Evolutionary conservation across 2,113 vertebrate genomes (phyloP), one percentile per base, ranked within the genome.

Genomic region (Isichthys henryi): DNA sequence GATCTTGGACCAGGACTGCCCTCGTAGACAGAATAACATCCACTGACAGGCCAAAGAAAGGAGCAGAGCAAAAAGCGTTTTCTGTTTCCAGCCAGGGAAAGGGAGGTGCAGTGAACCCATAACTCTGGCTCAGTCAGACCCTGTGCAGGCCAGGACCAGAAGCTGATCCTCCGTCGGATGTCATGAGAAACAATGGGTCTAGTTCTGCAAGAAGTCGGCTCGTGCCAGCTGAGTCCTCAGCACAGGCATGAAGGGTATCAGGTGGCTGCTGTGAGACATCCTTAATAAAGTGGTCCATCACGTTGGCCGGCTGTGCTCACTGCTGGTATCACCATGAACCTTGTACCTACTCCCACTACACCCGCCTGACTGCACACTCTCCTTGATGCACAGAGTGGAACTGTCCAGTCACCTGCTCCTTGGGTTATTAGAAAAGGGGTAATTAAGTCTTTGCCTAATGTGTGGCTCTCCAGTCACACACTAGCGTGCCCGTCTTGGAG

Each of bases 371-470:
- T 83, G 43, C 21, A 83, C 23, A 17, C 43, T 45, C 35, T 9
- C 13, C 27, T 15, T 88, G 86, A 46, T 35, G 15, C 74, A 80
- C 15, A 80, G 74, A 80, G 74, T 19, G 74, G 35, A 43, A 43
- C 74, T 19, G 74, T 39, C 74, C 35, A 43, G 31, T 19, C 70
- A 31, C 31, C 70, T 77, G 31, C 31, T 39, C 39, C 91, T 91
- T 84, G 85, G 39, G 90, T 92, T 39, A 39, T 39, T 39, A 84
- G 58, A 77, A 91, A 90, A 90, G 17, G 56, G 85, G 31, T 89
- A 80, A 90, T 88, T 86, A 89, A 90, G 85, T 85, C 43, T 49
- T 88, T 23, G 9, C 87, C 19, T 89, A 3, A 35, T 27, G n/a
- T 43, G 17, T 5, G 74, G 15, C 35, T 43, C 31, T 80, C 74